These are phyloP conservation scores for Acrossocheilus fasciatus DNA, from an alignment of 2,797 vertebrate species.

Conservation along the genomic window DNA sequence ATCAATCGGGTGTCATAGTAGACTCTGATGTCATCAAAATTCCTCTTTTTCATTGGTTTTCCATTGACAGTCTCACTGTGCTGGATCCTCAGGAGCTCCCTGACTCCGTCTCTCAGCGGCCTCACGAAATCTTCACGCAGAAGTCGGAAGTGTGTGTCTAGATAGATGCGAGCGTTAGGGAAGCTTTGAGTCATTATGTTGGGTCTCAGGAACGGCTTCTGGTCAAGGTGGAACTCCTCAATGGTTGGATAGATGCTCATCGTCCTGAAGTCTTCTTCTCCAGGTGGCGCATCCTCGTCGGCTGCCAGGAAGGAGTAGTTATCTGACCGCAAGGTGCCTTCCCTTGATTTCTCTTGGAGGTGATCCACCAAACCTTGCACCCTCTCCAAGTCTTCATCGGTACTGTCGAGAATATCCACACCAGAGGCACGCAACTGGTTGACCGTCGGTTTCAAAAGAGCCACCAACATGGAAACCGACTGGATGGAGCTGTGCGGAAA, in stretches of 20 bases:
- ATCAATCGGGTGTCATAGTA: conserved; percentile 85
- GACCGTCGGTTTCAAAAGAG: conserved; percentile 79
- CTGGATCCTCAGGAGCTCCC: conserved; percentile 78
- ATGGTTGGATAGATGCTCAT: conserved; percentile 87
- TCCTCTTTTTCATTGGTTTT: conserved; percentile 72
- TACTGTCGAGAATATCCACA: conserved; percentile 77
- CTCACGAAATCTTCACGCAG: conserved; percentile 93
- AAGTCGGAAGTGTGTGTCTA: conserved; percentile 94
- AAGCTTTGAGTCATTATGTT: conserved; percentile 85
- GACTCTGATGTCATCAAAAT: conserved; percentile 89
- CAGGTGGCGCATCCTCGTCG: conserved; percentile 64
- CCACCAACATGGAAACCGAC: conserved; percentile 79
- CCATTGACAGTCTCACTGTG: conserved; percentile 60
- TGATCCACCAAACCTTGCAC: conserved; percentile 80
- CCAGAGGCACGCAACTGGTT: conserved; percentile 81
- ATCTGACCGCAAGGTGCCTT: conserved; percentile 82
- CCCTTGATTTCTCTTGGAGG: conserved; percentile 83
- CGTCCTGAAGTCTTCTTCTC: conserved; percentile 77
- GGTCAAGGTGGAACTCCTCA: conserved; percentile 82
- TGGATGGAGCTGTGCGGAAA: conserved; percentile 88
- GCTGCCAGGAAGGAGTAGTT: conserved; percentile 76
- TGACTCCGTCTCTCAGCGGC: conserved; percentile 91
- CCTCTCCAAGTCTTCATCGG: conserved; percentile 77
- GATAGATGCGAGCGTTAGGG: conserved; percentile 82
- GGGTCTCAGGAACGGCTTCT: conserved; percentile 86